phyloP scores from a whole-genome alignment of 2,113 vertebrate species.

The Pogona vitticeps region DNA sequence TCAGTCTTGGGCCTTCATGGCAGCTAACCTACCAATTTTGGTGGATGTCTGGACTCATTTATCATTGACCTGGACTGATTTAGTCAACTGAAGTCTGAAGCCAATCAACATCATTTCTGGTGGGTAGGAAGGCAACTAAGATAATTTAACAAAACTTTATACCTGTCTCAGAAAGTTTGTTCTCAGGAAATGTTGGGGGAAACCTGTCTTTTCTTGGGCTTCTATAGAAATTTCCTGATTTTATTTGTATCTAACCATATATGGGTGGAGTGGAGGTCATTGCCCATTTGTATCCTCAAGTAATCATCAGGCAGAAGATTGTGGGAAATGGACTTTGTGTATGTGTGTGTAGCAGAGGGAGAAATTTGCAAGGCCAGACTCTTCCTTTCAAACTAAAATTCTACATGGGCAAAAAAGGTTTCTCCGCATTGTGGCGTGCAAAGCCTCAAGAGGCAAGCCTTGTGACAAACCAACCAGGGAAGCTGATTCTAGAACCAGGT shows the following conservation, averaged over 20 bases:
- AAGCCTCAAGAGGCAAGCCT: not conserved
- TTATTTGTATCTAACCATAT: no score
- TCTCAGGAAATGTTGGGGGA: not conserved
- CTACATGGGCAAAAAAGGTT: not conserved
- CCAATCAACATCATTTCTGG: conserved; percentile 5
- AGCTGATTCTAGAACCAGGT: not conserved
- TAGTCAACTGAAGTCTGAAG: not conserved
- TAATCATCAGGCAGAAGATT: not conserved
- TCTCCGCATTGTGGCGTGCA: not conserved
- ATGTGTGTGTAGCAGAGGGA: no score
- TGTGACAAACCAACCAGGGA: not conserved
- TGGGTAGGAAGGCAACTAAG: not conserved
- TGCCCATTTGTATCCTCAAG: not conserved
- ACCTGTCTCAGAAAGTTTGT: not conserved
- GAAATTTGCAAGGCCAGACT: no score
- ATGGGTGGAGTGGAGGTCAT: no score
- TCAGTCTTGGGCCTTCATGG: fast-evolving
- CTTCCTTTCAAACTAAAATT: not conserved
- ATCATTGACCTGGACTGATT: not conserved
- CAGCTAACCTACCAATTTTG: fast-evolving
- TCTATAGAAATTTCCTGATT: no score
- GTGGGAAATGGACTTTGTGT: not conserved
- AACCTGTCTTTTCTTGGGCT: no score
- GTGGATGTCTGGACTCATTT: not conserved
- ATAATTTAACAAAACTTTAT: not conserved